Conservation (phyloP, 2,888 invertebrate genomes). For the Atethmia centrago region DNA sequence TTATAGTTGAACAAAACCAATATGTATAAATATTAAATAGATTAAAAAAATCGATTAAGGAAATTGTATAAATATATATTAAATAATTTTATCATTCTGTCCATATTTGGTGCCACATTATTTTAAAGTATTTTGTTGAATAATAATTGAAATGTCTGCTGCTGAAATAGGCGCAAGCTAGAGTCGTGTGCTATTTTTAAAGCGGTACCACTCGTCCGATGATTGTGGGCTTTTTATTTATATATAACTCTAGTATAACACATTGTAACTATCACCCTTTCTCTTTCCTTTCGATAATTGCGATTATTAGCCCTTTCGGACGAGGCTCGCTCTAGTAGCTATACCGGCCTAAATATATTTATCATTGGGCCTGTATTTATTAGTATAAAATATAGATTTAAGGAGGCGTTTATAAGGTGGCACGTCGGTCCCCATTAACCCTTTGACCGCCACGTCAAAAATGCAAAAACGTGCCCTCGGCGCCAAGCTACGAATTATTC, state of each 20-base stretch:
- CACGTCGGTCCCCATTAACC: neutral
- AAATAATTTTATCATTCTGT: conserved; percentile 24
- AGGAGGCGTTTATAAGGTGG: conserved; percentile 11
- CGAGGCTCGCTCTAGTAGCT: conserved; percentile 31
- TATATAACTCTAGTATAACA: neutral
- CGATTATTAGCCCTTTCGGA: conserved; percentile 17
- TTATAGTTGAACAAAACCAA: conserved; percentile 2
- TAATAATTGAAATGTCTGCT: conserved; percentile 1
- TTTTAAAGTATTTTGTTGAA: conserved; percentile 20
- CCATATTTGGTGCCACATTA: conserved; percentile 41
- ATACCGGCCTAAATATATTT: conserved; percentile 51
- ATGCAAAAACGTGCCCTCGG: too few relatives aligned
- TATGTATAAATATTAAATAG: conserved; percentile 33
- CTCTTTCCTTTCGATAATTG: neutral
- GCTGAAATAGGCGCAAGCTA: conserved; percentile 10
- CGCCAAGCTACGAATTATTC: too few relatives aligned
- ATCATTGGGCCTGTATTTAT: conserved; percentile 51
- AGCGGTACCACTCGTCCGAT: conserved; percentile 18
- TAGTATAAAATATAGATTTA: conserved; percentile 48
- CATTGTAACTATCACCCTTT: neutral
- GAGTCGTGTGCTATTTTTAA: conserved; percentile 9
- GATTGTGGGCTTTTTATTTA: neutral
- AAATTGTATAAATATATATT: conserved; percentile 26
- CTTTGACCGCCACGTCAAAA: too few relatives aligned
- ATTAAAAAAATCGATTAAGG: conserved; percentile 25